Percentiles rank a stretch among this genome's conserved stretches.
These are phyloP conservation scores for Protophormia terraenovae DNA, from an alignment of 2,888 invertebrate genomes.

Conservation along the genomic window DNA sequence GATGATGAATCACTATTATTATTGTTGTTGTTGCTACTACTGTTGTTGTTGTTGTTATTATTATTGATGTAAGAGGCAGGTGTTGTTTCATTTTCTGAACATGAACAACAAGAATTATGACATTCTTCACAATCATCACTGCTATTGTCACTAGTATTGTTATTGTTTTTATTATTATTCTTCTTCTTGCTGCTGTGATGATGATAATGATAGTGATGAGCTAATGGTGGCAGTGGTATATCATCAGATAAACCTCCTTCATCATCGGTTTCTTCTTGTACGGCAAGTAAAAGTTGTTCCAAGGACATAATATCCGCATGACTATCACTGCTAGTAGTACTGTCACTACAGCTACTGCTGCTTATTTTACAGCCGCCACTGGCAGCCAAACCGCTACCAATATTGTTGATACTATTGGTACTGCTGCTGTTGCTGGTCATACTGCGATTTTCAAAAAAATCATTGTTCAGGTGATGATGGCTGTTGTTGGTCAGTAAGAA, in stretches of 20 bases:
- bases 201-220: slow-evolving; percentile 62
- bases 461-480: not conserved
- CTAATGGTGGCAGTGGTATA: slow-evolving; percentile 45
- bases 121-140: slow-evolving; percentile 38
- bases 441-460: slow-evolving; percentile 34
- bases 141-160: slow-evolving; percentile 16
- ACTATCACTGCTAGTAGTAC: slow-evolving; percentile 64
- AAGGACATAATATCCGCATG: slow-evolving; percentile 71
- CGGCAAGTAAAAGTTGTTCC: slow-evolving; percentile 75
- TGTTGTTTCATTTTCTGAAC: slow-evolving; percentile 49
- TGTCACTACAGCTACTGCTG: slow-evolving; percentile 61
- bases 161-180: slow-evolving; percentile 39
- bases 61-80: slow-evolving; percentile 28
- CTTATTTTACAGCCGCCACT: slow-evolving; percentile 27
- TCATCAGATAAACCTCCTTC: slow-evolving; percentile 65
- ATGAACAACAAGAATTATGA: slow-evolving; percentile 40
- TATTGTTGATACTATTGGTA: slow-evolving; percentile 63
- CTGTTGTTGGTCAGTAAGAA: slow-evolving; percentile 18
- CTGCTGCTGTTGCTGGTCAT: slow-evolving; percentile 50
- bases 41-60: slow-evolving; percentile 19
- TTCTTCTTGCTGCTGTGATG: slow-evolving; percentile 11
- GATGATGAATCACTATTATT: slow-evolving; percentile 6
- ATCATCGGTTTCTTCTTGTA: slow-evolving; percentile 75
- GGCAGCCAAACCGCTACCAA: slow-evolving; percentile 17
- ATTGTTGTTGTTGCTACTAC: too few relatives aligned